Percentiles rank a stretch among this genome's conserved stretches.
Conservation (phyloP, 1,140 invertebrate species). For the Charaxes varanes region DNA sequence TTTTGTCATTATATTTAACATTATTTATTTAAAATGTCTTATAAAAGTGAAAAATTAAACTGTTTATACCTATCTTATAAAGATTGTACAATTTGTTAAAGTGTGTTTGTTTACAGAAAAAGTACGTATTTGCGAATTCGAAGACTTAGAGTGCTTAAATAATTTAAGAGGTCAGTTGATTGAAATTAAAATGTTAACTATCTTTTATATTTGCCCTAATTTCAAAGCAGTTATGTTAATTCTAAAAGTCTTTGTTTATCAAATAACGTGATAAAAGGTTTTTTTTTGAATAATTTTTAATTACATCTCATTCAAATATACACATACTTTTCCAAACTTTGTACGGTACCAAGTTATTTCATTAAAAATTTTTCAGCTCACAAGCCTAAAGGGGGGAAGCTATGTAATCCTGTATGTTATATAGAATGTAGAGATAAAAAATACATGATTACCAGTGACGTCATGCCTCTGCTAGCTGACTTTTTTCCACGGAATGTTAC, state of each 20-base stretch:
- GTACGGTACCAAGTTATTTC: neutral
- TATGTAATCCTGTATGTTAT: constrained; percentile 38
- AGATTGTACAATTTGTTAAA: too few species aligned
- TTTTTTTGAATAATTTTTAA: neutral
- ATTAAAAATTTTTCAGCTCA: constrained; percentile 6
- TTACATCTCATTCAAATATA: neutral
- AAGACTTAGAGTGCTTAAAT: constrained; percentile 39
- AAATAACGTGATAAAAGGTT: too few species aligned
- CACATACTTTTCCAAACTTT: neutral
- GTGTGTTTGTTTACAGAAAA: constrained; percentile 30
- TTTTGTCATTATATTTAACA: too few species aligned
- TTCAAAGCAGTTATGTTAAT: neutral
- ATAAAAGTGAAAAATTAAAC: too few species aligned
- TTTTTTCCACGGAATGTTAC: constrained; percentile 24
- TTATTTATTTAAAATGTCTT: too few species aligned
- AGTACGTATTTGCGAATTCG: constrained; percentile 39
- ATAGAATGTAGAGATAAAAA: constrained; percentile 50
- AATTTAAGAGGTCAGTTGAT: constrained; percentile 36
- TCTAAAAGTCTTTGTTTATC: too few species aligned
- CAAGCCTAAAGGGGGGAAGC: constrained; percentile 9
- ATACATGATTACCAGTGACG: constrained; percentile 35
- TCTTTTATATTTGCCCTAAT: neutral
- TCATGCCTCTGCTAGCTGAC: constrained; percentile 31
- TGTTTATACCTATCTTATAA: too few species aligned
- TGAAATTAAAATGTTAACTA: neutral